Evolutionary conservation across 2,888 invertebrate species (phyloP), one percentile per base, ranked within the genome.

Genomic region (Pyrrhosoma nymphula): DNA sequence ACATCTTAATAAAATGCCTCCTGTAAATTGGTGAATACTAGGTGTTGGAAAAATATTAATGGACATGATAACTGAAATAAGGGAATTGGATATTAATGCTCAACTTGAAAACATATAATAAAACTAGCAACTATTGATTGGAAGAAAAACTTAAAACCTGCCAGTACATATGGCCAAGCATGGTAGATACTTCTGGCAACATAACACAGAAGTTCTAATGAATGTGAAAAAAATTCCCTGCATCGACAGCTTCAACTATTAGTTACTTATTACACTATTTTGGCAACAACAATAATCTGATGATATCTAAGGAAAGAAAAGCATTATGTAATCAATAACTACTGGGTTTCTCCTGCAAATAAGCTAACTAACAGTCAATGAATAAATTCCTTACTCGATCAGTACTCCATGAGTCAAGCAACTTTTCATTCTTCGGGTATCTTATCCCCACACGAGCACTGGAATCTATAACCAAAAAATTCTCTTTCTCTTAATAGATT

Each of bases 381-480:
- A 47, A 69, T 26, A 69, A 47, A 39, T 47, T 69, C 69, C 93
- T 93, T 93, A 93, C 93, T 93, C 69, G n/a, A 47, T 93, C 69
- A 47, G 93, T n/a, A 93, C 69, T 47, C 69, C 63, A n/a, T 75
- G 69, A 39, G 26, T 93, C 93, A 75, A 93, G 39, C 47, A 93
- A 69, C 47, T 47, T 47, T 75, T 93, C 93, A 89, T 89, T 89
- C 60, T 56, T 47, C 90, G n/a, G 56, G 69, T 23, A 63, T 63
- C 91, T 95, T 95, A 96, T 63, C 96, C 95, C 95, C 95, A 95
- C 90, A 96, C 95, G 95, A 95, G 95, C 30, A 96, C 95, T 95
- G 95, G 95, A 88, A 96, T 96, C 96, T 96, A 95, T 56, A 95
- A 95, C 60, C 88, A 95, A 88, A 95, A 69, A 82, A 95, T 95